Conservation (phyloP, 2,888 invertebrate species). For the Hydropsyche betteni region DNA sequence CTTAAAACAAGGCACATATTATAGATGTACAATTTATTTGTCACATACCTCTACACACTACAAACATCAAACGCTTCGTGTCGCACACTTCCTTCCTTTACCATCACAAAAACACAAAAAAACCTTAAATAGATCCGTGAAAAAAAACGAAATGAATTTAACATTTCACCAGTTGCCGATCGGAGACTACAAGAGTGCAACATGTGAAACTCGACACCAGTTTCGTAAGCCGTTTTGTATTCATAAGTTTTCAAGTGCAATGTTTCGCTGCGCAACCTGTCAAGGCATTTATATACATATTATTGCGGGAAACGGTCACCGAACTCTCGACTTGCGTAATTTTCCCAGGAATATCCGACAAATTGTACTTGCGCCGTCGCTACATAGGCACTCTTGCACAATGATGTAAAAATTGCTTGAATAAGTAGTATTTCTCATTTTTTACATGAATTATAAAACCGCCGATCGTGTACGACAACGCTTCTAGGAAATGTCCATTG, state of each 20-base stretch:
- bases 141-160: neutral
- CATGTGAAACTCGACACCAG: neutral
- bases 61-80: neutral
- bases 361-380: neutral
- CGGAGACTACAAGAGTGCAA: neutral
- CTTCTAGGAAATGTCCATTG: too few relatives aligned
- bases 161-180: too few relatives aligned
- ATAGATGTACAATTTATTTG: too few relatives aligned
- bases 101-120: neutral
- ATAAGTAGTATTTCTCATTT: too few relatives aligned
- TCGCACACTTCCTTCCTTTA: neutral
- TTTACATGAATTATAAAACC: too few relatives aligned
- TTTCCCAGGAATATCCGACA: constrained; percentile 18
- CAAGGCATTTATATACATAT: constrained; percentile 12
- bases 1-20: too few relatives aligned
- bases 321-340: neutral
- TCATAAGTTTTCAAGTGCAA: constrained; percentile 22
- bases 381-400: too few relatives aligned
- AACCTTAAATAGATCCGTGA: neutral
- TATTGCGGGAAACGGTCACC: constrained; percentile 21
- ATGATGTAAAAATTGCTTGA: too few relatives aligned
- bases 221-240: neutral
- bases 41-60: too few relatives aligned
- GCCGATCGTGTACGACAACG: too few relatives aligned
- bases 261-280: constrained; percentile 13